Conservation (phyloP, 2,888 invertebrate species). For the Theretra japonica region DNA sequence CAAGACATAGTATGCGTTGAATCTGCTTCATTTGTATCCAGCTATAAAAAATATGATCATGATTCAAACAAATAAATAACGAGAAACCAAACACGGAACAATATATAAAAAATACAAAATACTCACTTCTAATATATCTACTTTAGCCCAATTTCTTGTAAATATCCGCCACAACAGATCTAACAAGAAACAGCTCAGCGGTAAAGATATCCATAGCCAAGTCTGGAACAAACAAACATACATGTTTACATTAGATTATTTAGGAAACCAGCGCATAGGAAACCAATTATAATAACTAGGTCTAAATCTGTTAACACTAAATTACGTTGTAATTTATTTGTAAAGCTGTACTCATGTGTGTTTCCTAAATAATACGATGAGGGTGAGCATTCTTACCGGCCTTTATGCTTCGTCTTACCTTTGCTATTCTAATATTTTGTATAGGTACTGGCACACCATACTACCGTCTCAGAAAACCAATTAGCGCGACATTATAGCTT, state of each 20-base stretch:
- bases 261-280: not conserved
- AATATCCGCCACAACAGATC: conserved; percentile 76
- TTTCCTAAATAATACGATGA: no score
- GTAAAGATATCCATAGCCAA: conserved; percentile 76
- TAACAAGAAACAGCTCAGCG: conserved; percentile 65
- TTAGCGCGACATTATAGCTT: no score
- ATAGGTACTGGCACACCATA: no score
- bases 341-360: no score
- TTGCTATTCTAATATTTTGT: no score
- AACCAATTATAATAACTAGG: not conserved
- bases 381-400: no score
- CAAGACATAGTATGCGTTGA: no score
- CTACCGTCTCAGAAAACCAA: no score
- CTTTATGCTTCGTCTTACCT: no score
- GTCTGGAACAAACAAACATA: conserved; percentile 60
- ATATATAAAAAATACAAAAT: not conserved
- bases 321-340: not conserved
- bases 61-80: not conserved
- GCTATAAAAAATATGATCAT: no score
- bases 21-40: no score
- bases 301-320: not conserved
- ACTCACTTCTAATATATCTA: conserved; percentile 71
- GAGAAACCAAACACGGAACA: not conserved
- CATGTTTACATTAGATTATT: conserved; percentile 4
- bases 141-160: conserved; percentile 66